These are phyloP conservation scores for Leptopterna dolabrata DNA, from an alignment of 2,888 invertebrate genomes.

Conservation along the genomic window DNA sequence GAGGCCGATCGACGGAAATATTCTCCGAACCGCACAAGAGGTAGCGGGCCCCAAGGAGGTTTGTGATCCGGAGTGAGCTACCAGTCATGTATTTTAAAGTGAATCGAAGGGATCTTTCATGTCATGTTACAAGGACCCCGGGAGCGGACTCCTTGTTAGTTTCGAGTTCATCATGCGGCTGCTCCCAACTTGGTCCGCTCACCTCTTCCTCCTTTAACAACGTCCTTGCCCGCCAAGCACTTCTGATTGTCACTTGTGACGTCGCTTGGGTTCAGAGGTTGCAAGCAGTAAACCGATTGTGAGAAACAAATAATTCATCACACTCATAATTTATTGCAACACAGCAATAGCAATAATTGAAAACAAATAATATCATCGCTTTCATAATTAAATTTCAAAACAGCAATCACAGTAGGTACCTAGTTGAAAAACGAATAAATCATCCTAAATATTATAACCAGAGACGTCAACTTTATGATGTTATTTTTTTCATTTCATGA, in stretches of 20 bases:
- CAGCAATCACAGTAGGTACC: no score
- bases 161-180: slow-evolving; percentile 11
- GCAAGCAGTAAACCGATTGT: background rate
- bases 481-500: no score
- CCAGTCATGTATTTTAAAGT: slow-evolving; percentile 29
- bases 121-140: slow-evolving; percentile 18
- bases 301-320: background rate
- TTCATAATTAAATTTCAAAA: no score
- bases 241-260: background rate
- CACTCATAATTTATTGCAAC: no score
- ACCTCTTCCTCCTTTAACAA: slow-evolving; percentile 8
- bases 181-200: slow-evolving; percentile 1
- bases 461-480: no score
- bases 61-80: slow-evolving; percentile 26
- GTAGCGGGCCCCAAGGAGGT: background rate
- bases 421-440: no score
- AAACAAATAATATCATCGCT: no score
- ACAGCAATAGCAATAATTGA: no score
- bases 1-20: background rate
- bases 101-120: slow-evolving; percentile 27
- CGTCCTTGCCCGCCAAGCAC: background rate
- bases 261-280: background rate
- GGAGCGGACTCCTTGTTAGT: background rate
- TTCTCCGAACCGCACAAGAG: background rate
- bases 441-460: no score